Conservation (phyloP, 2,888 invertebrate species). For the Xanthorhoe spadicearia region DNA sequence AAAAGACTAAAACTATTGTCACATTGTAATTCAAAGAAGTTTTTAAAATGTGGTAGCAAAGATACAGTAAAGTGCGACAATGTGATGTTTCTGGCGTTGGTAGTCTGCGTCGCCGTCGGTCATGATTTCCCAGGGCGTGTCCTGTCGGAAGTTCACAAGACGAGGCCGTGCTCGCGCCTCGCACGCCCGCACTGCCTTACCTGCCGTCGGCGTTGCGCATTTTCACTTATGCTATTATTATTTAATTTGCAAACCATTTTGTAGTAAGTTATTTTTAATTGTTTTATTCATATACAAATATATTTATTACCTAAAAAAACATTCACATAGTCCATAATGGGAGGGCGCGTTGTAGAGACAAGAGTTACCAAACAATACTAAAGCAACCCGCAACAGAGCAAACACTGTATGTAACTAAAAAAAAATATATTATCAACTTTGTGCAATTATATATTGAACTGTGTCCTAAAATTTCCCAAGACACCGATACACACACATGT, state of each 20-base stretch:
- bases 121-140: constrained; percentile 78
- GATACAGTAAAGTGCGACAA: constrained; percentile 37
- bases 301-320: too few relatives aligned
- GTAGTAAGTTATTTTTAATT: too few relatives aligned
- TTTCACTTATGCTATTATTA: constrained; percentile 25
- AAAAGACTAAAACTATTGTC: not conserved
- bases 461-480: too few relatives aligned
- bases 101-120: constrained; percentile 53
- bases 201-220: constrained; percentile 18
- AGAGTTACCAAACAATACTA: too few relatives aligned
- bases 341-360: too few relatives aligned
- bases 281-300: too few relatives aligned
- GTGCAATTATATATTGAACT: too few relatives aligned
- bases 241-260: not conserved
- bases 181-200: constrained; percentile 50
- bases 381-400: too few relatives aligned
- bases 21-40: constrained; percentile 3
- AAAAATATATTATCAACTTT: too few relatives aligned
- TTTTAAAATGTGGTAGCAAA: constrained; percentile 20
- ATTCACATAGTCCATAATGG: too few relatives aligned
- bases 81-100: constrained; percentile 32
- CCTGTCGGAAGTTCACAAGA: constrained; percentile 62
- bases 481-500: too few relatives aligned
- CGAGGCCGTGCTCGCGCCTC: constrained; percentile 47
- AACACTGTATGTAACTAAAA: too few relatives aligned